Conservation (phyloP, 92 coral and sea anemone genomes). For the Umimayanthus chanpuru region DNA sequence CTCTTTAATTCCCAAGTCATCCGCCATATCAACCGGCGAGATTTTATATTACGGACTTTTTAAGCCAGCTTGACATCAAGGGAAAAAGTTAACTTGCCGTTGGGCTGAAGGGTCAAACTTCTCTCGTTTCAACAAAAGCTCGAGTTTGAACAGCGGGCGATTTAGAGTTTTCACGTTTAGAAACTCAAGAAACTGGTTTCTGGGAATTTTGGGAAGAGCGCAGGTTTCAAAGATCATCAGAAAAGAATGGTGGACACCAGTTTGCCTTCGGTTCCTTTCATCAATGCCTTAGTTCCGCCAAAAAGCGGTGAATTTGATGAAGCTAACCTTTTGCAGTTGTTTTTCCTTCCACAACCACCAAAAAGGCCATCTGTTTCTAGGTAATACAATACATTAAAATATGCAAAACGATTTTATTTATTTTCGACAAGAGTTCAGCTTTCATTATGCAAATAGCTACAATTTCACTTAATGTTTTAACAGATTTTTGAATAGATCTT, state of each 20-base stretch:
- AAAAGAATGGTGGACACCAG: background rate
- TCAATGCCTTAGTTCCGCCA: background rate
- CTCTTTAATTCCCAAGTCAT: background rate
- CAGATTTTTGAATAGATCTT: constrained; percentile 23
- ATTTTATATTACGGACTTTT: background rate
- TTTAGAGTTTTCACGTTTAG: background rate
- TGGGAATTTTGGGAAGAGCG: background rate
- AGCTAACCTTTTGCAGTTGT: background rate
- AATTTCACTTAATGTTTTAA: constrained; percentile 29
- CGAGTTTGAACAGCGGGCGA: background rate
- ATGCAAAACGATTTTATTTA: constrained; percentile 20
- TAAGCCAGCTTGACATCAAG: background rate
- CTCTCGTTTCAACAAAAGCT: background rate
- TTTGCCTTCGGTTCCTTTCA: background rate
- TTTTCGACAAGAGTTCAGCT: constrained; percentile 9
- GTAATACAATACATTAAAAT: constrained; percentile 20
- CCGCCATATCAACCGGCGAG: constrained; percentile 20
- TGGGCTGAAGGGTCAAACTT: background rate
- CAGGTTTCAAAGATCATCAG: background rate
- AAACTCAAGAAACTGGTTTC: background rate
- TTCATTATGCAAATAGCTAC: constrained; percentile 37
- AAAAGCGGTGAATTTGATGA: background rate
- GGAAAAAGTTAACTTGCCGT: background rate
- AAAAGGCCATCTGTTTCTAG: constrained; percentile 40
- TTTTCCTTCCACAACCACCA: background rate